Percentiles rank a stretch among this genome's conserved stretches.
Evolutionary conservation across 2,113 vertebrate genomes (phyloP).

Genomic region (Dryoscopus gambensis): DNA sequence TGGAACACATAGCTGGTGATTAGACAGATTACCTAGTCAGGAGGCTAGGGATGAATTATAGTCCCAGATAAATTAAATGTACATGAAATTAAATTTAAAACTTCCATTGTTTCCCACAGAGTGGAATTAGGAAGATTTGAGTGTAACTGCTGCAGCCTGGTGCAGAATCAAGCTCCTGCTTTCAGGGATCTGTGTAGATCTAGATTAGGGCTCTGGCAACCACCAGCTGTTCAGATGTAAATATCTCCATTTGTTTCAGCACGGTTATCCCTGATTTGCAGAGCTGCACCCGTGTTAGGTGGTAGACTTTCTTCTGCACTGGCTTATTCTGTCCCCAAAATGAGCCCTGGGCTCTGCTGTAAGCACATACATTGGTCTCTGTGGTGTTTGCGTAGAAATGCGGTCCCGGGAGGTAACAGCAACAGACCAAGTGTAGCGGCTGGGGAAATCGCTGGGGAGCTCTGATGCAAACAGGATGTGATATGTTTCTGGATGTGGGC

Average conservation of each 20-base stretch:
- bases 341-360: neutral
- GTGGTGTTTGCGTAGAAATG: neutral
- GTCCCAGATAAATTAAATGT: neutral
- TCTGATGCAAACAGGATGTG: slow-evolving; percentile 24
- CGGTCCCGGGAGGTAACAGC: neutral
- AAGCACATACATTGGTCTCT: neutral
- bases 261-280: neutral
- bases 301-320: neutral
- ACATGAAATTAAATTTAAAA: neutral
- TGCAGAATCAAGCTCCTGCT: neutral
- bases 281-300: neutral
- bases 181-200: neutral
- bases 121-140: neutral
- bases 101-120: neutral
- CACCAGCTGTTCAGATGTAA: neutral
- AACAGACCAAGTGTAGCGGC: neutral
- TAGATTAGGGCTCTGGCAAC: neutral
- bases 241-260: neutral
- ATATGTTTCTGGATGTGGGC: neutral
- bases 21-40: neutral
- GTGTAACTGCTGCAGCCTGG: neutral
- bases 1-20: neutral
- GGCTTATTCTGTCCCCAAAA: neutral
- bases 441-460: neutral
- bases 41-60: neutral